Evolutionary conservation across 2,797 vertebrate genomes (phyloP).

Genomic region (Tenualosa ilisha): DNA sequence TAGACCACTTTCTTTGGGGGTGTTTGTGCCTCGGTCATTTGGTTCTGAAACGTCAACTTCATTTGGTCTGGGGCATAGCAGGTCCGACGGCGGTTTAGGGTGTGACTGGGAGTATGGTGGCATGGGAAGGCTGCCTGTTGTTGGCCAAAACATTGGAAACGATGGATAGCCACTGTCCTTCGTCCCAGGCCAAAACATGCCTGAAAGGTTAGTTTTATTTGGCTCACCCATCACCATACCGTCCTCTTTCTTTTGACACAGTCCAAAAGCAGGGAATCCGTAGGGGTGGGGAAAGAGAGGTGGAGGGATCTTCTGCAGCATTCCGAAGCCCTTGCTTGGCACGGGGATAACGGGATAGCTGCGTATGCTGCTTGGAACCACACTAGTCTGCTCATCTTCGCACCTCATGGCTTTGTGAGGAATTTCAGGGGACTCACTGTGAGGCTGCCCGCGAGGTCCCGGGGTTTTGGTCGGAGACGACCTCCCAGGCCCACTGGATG

Average conservation of each 20-base stretch:
- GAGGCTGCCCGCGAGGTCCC: constrained; percentile 54
- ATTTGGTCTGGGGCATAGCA: constrained; percentile 67
- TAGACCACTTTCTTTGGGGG: constrained; percentile 73
- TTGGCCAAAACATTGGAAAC: constrained; percentile 95
- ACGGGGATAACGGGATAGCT: constrained; percentile 96
- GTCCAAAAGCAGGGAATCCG: constrained; percentile 90
- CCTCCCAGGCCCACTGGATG: constrained; percentile 67
- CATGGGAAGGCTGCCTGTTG: constrained; percentile 84
- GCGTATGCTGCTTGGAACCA: constrained; percentile 74
- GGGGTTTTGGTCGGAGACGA: constrained; percentile 66
- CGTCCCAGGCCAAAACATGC: constrained; percentile 86
- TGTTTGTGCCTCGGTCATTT: constrained; percentile 76
- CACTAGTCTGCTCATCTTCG: constrained; percentile 68
- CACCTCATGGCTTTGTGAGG: constrained; percentile 74
- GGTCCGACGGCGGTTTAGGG: constrained; percentile 79
- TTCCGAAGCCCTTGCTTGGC: constrained; percentile 93
- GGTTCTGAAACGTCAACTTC: constrained; percentile 76
- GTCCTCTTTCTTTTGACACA: constrained; percentile 93
- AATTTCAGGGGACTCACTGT: constrained; percentile 66
- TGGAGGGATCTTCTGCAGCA: constrained; percentile 92
- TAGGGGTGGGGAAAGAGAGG: constrained; percentile 94
- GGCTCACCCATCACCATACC: constrained; percentile 71
- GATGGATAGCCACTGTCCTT: constrained; percentile 87
- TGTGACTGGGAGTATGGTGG: constrained; percentile 85
- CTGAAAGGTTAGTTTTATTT: constrained; percentile 74